Evolutionary conservation across 2,113 vertebrate genomes (phyloP), one percentile per base, ranked within the genome.

Genomic region (Dicentrarchus labrax): DNA sequence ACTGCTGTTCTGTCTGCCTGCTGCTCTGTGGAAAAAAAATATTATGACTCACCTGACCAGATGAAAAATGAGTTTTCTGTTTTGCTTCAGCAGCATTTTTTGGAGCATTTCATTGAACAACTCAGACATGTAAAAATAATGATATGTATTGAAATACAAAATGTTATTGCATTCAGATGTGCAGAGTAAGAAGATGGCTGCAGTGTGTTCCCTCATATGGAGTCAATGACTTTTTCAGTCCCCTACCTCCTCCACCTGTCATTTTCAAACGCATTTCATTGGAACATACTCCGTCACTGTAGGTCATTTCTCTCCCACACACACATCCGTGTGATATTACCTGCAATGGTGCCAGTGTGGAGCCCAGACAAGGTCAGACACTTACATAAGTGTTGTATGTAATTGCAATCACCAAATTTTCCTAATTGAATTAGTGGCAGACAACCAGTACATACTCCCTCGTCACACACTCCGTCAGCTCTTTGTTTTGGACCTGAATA

Each of bases 401-500:
- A 87, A 87, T 79, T 78, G 45, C 73, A 61, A 75, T 83, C 38
- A 72, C 43, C 57, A 72, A 73, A 83, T 92, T 78, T 65, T 50
- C 47, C 41, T 85, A 87, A 87, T 83, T 85, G 72, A 93, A 89
- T 89, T 78, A 83, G 53, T 70, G 78, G 78, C 84, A 73, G 54
- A 80, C 65, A 41, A 71, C 76, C 76, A 80, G 78, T 68, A 50
- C 62, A 45, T 21, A 66, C 8, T 54, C 74, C 48, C 67, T 71
- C 39, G 21, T 80, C 67, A 78, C 74, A 60, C 54, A 72, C 65
- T 50, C 45, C 19, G 22, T 41, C 68, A 24, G 51, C 43, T 80
- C 75, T 91, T 89, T 92, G 88, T 90, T 84, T 88, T 88, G 77
- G 80, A 84, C 41, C 59, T 77, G 69, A 73, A 87, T 62, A 57